Evolutionary conservation across 2,888 invertebrate species (phyloP).

Genomic region (Acrocera orbiculus): DNA sequence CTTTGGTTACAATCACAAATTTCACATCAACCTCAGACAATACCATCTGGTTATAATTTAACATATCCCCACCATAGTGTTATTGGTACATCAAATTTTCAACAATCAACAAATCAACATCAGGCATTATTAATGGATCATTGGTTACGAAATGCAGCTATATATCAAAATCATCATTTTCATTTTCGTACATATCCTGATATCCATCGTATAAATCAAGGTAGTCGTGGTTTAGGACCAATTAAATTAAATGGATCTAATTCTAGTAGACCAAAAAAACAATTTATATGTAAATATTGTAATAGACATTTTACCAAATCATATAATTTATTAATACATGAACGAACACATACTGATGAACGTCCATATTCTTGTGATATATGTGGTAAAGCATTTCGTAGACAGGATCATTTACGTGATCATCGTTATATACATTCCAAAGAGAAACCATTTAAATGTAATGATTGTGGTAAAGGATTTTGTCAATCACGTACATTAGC

Average conservation of each 20-base stretch:
- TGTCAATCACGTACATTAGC: slow-evolving; percentile 93
- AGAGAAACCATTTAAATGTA: slow-evolving; percentile 96
- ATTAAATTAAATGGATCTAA: slow-evolving; percentile 38
- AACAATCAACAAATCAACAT: slow-evolving; percentile 33
- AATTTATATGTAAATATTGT: slow-evolving; percentile 97
- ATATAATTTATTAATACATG: slow-evolving; percentile 93
- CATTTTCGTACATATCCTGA: slow-evolving; percentile 33
- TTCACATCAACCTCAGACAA: slow-evolving; percentile 2
- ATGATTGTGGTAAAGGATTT: slow-evolving; percentile 94
- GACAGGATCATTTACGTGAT: slow-evolving; percentile 85
- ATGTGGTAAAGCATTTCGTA: slow-evolving; percentile 86
- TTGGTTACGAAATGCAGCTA: slow-evolving; percentile 53
- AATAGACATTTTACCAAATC: slow-evolving; percentile 94
- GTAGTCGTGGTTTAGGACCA: slow-evolving; percentile 36
- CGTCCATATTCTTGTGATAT: slow-evolving; percentile 92
- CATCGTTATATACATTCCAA: slow-evolving; percentile 96
- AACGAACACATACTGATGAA: slow-evolving; percentile 92
- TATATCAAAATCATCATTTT: slow-evolving; percentile 39
- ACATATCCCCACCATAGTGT: slow-evolving; percentile 17
- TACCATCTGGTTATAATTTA: slow-evolving; percentile 3
- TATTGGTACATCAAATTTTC: slow-evolving; percentile 17
- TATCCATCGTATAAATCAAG: slow-evolving; percentile 34
- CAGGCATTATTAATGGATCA: slow-evolving; percentile 50
- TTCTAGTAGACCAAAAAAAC: slow-evolving; percentile 51
- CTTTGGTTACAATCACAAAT: slow-evolving; percentile 7